Percentiles rank a stretch among this genome's conserved stretches.
Conservation (phyloP, 64 coral and sea anemone species). For the Cladopsammia gracilis region DNA sequence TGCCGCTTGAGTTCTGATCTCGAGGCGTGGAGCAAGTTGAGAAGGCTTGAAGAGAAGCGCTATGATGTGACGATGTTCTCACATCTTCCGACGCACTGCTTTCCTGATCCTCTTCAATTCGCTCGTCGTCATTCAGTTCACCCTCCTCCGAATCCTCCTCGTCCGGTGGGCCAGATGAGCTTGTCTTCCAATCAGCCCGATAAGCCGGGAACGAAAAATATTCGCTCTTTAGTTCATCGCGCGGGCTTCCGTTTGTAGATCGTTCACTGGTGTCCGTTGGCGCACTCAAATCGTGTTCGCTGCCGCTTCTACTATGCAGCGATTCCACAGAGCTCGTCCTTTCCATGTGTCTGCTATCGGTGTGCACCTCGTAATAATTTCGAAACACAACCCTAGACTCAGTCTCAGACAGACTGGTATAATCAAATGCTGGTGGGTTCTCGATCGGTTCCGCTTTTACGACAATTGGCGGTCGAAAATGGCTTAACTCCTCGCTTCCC, state of each 20-base stretch:
- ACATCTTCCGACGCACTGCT: slow-evolving; percentile 10
- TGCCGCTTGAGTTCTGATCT: background rate
- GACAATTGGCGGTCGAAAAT: slow-evolving; percentile 36
- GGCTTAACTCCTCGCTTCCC: slow-evolving; percentile 20
- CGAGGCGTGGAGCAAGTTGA: background rate
- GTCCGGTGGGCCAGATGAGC: background rate
- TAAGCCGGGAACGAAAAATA: slow-evolving; percentile 79
- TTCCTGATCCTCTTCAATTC: background rate
- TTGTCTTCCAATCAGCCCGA: slow-evolving; percentile 45
- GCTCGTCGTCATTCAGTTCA: background rate
- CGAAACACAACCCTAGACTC: slow-evolving; percentile 54
- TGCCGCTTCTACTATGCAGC: background rate
- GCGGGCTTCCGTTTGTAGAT: background rate
- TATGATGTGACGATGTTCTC: background rate
- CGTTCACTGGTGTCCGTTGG: background rate
- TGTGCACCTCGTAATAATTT: slow-evolving; percentile 50
- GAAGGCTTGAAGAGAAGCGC: background rate
- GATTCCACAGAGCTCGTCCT: slow-evolving; percentile 38
- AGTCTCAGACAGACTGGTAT: slow-evolving; percentile 32
- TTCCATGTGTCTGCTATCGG: background rate
- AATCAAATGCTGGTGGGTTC: slow-evolving; percentile 1
- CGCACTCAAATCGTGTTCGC: background rate
- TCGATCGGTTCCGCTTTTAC: slow-evolving; percentile 39
- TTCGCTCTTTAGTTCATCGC: slow-evolving; percentile 20
- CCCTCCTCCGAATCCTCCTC: slow-evolving; percentile 28